Conservation (phyloP, 2,113 vertebrate genomes). For the Vidua macroura region DNA sequence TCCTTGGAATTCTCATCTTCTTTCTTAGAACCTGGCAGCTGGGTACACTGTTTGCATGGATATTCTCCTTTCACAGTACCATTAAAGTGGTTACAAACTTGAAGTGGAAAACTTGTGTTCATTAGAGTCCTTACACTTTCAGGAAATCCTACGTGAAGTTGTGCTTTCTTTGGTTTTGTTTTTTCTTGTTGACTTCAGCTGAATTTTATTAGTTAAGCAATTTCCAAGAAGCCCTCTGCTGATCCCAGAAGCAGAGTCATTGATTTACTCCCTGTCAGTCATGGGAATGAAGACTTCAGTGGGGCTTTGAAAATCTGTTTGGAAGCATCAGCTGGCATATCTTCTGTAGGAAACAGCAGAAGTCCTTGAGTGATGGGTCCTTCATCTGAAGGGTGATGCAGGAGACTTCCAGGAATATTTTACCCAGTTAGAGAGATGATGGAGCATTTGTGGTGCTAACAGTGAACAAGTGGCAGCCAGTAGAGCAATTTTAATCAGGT, state of each 20-base stretch:
- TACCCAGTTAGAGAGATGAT: background rate
- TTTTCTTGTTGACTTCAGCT: background rate
- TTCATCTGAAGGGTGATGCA: background rate
- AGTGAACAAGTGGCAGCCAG: background rate
- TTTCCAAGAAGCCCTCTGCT: background rate
- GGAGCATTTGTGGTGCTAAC: background rate
- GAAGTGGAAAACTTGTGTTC: background rate
- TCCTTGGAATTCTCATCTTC: background rate
- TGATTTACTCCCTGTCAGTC: background rate
- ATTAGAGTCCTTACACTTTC: background rate
- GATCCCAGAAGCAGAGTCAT: background rate
- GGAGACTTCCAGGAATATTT: background rate
- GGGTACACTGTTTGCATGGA: background rate
- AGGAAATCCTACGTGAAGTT: background rate
- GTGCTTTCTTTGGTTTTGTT: background rate
- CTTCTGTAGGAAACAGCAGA: background rate
- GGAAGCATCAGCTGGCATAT: background rate
- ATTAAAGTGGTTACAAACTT: background rate
- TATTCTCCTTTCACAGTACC: background rate
- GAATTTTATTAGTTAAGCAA: background rate
- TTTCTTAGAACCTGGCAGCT: background rate
- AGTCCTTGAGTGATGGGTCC: background rate
- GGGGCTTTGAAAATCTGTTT: background rate
- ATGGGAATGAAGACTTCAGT: background rate
- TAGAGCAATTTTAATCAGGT: constrained; percentile 1